phyloP scores from a whole-genome alignment of 2,888 invertebrate genomes.

The Panopea generosa region DNA sequence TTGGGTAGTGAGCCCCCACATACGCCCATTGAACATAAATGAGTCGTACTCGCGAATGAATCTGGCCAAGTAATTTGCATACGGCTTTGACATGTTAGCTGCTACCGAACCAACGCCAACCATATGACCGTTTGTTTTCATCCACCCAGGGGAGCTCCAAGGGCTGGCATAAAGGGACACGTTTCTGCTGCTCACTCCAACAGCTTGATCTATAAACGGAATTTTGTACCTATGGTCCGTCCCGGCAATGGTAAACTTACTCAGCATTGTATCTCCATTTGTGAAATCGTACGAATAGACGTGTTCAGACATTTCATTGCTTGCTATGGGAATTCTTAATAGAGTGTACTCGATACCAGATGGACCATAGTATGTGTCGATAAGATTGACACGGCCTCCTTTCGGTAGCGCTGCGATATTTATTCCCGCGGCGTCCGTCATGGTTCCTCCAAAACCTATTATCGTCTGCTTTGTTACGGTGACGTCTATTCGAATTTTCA shows the following conservation, averaged over 20 bases:
- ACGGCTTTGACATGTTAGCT: conserved; percentile 74
- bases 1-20: conserved; percentile 94
- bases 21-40: conserved; percentile 85
- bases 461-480: conserved; percentile 88
- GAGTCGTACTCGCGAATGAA: conserved; percentile 92
- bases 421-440: conserved; percentile 90
- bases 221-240: conserved; percentile 45
- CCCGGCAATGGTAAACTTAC: conserved; percentile 40
- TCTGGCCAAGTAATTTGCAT: conserved; percentile 56
- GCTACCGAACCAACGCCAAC: conserved; percentile 79
- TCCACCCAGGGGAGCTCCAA: conserved; percentile 50
- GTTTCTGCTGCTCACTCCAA: conserved; percentile 40
- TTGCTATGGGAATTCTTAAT: conserved; percentile 93
- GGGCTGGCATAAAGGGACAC: conserved; percentile 46
- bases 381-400: conserved; percentile 86
- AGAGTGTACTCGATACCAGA: conserved; percentile 92
- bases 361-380: conserved; percentile 86
- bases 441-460: conserved; percentile 94
- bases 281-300: conserved; percentile 93
- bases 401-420: conserved; percentile 89
- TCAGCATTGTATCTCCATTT: conserved; percentile 86
- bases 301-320: conserved; percentile 93
- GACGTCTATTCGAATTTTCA: conserved; percentile 8
- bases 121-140: conserved; percentile 51
- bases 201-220: conserved; percentile 44